Evolutionary conservation across 2,797 vertebrate genomes (phyloP).

Genomic region (Danio jaintianensis): DNA sequence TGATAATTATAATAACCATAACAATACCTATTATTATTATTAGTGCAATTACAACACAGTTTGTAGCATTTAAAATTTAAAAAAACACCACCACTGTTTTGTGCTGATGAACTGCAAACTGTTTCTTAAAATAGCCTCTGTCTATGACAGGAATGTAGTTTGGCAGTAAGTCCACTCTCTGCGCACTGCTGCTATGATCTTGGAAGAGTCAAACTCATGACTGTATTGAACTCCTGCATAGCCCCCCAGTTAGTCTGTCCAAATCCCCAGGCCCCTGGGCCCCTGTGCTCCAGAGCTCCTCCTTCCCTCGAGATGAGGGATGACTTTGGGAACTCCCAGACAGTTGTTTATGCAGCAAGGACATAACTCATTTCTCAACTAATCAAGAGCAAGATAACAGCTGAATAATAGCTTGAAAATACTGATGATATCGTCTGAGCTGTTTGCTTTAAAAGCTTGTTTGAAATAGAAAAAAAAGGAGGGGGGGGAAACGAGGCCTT

Average conservation of each 20-base stretch:
- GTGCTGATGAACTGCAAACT: background rate
- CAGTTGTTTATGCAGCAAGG: slow-evolving; percentile 62
- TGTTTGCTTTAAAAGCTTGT: slow-evolving; percentile 59
- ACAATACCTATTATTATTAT: no score
- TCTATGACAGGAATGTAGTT: background rate
- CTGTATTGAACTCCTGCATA: background rate
- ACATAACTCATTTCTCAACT: slow-evolving; percentile 64
- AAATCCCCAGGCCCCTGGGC: slow-evolving; percentile 35
- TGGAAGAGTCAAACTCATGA: slow-evolving; percentile 39
- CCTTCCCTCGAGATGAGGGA: slow-evolving; percentile 53
- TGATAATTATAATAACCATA: no score
- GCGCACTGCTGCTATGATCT: background rate
- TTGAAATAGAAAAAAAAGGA: slow-evolving; percentile 38
- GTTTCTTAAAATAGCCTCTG: slow-evolving; percentile 1
- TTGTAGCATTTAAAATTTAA: no score
- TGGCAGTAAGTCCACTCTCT: background rate
- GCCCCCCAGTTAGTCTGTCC: slow-evolving; percentile 46
- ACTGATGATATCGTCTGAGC: slow-evolving; percentile 59
- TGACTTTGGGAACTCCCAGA: slow-evolving; percentile 59
- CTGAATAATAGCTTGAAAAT: slow-evolving; percentile 63
- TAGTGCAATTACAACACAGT: no score
- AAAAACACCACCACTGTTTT: no score
- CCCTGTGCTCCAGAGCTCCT: slow-evolving; percentile 43
- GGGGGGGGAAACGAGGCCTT: slow-evolving; percentile 27
- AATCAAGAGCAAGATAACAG: slow-evolving; percentile 61